Percentiles rank a stretch among this genome's conserved stretches.
Evolutionary conservation across 2,888 invertebrate genomes (phyloP).

Genomic region (Labia minor): DNA sequence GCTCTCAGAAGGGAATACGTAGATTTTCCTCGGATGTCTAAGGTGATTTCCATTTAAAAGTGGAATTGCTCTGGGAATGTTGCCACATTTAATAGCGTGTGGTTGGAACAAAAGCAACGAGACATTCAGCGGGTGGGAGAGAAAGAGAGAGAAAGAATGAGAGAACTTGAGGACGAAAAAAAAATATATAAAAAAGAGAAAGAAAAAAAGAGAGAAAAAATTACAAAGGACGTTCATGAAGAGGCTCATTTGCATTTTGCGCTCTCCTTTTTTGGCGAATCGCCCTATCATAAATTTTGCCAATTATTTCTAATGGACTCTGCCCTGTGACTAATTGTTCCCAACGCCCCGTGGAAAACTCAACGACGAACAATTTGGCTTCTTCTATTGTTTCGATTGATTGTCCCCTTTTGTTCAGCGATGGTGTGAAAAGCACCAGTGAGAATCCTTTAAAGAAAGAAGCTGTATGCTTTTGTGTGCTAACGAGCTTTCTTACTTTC

Average conservation of each 20-base stretch:
- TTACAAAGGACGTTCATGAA: not conserved
- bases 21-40: too few relatives aligned
- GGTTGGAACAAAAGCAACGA: not conserved
- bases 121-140: too few relatives aligned
- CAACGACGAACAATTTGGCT: conserved; percentile 2
- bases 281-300: conserved; percentile 3
- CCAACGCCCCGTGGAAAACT: not conserved
- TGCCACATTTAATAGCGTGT: conserved; percentile 4
- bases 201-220: not conserved
- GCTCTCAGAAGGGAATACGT: too few relatives aligned
- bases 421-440: not conserved
- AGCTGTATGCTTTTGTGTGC: not conserved
- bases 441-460: not conserved
- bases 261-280: conserved; percentile 8
- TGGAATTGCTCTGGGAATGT: not conserved
- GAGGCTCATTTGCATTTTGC: not conserved
- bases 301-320: conserved; percentile 7
- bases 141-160: too few relatives aligned
- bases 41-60: too few relatives aligned
- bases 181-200: not conserved
- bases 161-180: too few relatives aligned
- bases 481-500: not conserved
- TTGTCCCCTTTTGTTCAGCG: not conserved
- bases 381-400: conserved; percentile 13
- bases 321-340: conserved; percentile 13